A percentile compares a stretch with the other conserved stretches of the same genome.
Evolutionary conservation across 2,797 vertebrate genomes (phyloP).

Genomic region (Pangasius macronema): DNA sequence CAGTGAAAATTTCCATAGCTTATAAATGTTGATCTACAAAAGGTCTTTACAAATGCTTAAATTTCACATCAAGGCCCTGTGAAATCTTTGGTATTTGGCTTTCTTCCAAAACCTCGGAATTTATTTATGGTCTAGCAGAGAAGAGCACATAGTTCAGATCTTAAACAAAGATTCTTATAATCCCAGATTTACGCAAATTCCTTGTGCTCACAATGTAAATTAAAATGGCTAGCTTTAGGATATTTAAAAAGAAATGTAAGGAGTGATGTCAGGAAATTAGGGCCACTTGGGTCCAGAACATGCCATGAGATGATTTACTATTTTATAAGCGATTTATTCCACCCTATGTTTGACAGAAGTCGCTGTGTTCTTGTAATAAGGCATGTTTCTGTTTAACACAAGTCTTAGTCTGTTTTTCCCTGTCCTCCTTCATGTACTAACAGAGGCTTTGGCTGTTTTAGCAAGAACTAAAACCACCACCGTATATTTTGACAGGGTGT

Average conservation of each 20-base stretch:
- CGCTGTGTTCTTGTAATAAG: conserved; percentile 1
- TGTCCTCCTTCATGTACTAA: neutral
- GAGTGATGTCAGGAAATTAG: neutral
- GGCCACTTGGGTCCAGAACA: neutral
- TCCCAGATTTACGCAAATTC: neutral
- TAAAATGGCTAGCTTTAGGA: neutral
- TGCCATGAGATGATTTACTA: neutral
- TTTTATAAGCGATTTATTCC: neutral
- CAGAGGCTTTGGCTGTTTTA: neutral
- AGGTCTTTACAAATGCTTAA: neutral
- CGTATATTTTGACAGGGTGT: neutral
- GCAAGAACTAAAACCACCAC: neutral
- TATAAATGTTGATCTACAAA: neutral
- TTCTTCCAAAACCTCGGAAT: neutral
- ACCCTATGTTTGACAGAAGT: neutral
- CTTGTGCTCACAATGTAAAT: neutral
- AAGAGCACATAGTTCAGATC: neutral
- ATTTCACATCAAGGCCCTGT: neutral
- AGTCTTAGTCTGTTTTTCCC: neutral
- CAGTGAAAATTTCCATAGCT: neutral
- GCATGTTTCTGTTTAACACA: neutral
- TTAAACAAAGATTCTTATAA: neutral
- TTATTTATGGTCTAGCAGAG: conserved; percentile 9
- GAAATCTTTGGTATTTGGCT: conserved; percentile 11
- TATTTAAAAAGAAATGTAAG: no score